Conservation (phyloP, 2,797 vertebrate genomes). For the Brachyalestes nurse region DNA sequence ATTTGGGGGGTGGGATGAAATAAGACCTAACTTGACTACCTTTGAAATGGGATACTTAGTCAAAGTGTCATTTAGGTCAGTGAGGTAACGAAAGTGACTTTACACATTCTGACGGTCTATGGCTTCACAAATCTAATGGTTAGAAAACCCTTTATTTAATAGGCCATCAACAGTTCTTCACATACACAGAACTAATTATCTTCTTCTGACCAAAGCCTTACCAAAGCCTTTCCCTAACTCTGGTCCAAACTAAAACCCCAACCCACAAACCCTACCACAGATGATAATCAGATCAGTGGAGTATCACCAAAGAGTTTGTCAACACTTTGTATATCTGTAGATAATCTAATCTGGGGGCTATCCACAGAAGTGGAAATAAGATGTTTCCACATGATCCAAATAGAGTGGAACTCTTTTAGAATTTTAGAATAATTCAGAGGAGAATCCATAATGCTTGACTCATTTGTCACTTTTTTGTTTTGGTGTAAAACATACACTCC, state of each 20-base stretch:
- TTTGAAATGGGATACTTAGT: slow-evolving; percentile 45
- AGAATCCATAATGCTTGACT: no score
- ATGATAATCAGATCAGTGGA: no score
- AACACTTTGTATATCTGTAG: no score
- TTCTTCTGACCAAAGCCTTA: background rate
- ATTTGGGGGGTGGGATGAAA: slow-evolving; percentile 33
- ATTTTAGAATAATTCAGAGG: no score
- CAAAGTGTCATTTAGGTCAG: slow-evolving; percentile 20
- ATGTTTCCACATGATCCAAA: no score
- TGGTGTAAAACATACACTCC: no score
- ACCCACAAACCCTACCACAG: background rate
- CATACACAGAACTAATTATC: background rate
- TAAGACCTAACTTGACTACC: slow-evolving; percentile 21
- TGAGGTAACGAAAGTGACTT: slow-evolving; percentile 14
- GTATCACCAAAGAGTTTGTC: no score
- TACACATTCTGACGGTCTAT: background rate
- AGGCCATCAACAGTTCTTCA: background rate
- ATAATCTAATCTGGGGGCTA: no score
- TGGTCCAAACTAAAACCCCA: no score
- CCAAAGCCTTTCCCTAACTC: background rate
- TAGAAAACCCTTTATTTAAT: background rate
- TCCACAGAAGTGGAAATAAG: no score
- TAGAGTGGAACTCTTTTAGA: no score
- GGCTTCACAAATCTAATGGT: background rate
- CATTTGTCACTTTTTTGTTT: no score